Base-by-base conservation (phyloP, 2,113 vertebrate genomes). In the Kryptolebias marmoratus region DNA sequence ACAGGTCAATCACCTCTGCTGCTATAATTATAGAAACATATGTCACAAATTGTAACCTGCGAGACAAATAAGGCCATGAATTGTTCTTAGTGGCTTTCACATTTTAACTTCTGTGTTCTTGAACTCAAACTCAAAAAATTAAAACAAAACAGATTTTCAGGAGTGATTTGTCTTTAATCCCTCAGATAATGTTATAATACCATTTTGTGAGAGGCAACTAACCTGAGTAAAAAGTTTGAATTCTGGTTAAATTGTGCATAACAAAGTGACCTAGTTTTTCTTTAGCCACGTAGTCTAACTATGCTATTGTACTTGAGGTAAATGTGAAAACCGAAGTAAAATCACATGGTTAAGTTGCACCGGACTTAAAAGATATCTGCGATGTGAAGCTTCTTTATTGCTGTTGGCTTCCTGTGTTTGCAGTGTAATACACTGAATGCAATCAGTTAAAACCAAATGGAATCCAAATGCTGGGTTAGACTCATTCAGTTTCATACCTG, bases 331-430 rank as follows among this genome's bases (percentile, higher is more conserved):
- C 16, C 6, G 11, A 27, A 53, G 5, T 28, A 0, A 47, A 48
- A 48, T 47, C 30, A 7, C 39, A 9, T n/a, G 16, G 9, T 50
- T 18, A 50, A 50, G 16, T 58, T 36, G 56, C 31, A 58, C 56
- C 15, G 39, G 56, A 36, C 31, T 58, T 55, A 11, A 16, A 14
- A 39, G 11, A 18, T 22, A 42, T 27, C 42, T 58, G 18, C 27
- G 45, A 54, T 27, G 42, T 44, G 13, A 50, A 16, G 10, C 60
- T 31, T 27, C 16, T 48, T 50, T 56, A 16, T 55, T 50, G 22
- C 59, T 59, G 8, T 52, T 53, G 6, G 42, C 16, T 52, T 75
- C 45, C 48, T 72, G 30, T 64, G 58, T 64, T 69, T 69, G 62
- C 16, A 66, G 11, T 47, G 16, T 32, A 47, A 22, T 42, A 12